These are phyloP conservation scores for Nerophis ophidion DNA, from an alignment of 2,113 vertebrate genomes.

Conservation along the genomic window DNA sequence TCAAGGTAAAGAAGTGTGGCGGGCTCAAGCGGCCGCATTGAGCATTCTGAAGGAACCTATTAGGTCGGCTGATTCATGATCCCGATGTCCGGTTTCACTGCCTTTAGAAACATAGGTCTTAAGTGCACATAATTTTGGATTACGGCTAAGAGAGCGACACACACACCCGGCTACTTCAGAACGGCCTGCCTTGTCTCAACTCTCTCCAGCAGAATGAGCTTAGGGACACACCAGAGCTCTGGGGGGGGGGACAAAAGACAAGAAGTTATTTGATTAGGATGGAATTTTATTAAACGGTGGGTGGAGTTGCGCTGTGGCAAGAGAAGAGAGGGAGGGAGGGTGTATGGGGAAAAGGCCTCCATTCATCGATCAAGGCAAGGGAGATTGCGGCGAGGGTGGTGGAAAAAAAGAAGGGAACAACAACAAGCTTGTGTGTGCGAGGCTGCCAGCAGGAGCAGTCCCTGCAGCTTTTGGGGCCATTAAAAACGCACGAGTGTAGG, in stretches of 20 bases:
- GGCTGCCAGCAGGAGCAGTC: slow-evolving; percentile 54
- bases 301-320: slow-evolving; percentile 63
- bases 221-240: slow-evolving; percentile 56
- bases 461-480: slow-evolving; percentile 54
- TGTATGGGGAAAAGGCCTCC: slow-evolving; percentile 63
- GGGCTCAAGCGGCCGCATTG: slow-evolving; percentile 48
- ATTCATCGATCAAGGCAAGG: slow-evolving; percentile 71
- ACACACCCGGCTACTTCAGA: slow-evolving; percentile 68
- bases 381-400: slow-evolving; percentile 45
- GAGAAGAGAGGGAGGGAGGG: too few relatives aligned
- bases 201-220: slow-evolving; percentile 53
- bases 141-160: slow-evolving; percentile 61
- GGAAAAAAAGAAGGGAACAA: slow-evolving; percentile 30
- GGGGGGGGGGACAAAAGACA: slow-evolving; percentile 64
- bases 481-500: slow-evolving; percentile 57
- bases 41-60: slow-evolving; percentile 53
- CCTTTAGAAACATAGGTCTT: slow-evolving; percentile 65
- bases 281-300: slow-evolving; percentile 79
- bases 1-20: slow-evolving; percentile 43
- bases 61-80: slow-evolving; percentile 55
- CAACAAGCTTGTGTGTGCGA: slow-evolving; percentile 67
- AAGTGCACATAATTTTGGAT: slow-evolving; percentile 66
- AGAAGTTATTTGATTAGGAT: slow-evolving; percentile 79
- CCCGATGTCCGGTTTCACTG: slow-evolving; percentile 62
- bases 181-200: slow-evolving; percentile 54